A percentile compares a stretch with the other conserved stretches of the same genome.
These are phyloP conservation scores for Microhierax caerulescens DNA, from an alignment of 2,797 vertebrate species.

Conservation along the genomic window DNA sequence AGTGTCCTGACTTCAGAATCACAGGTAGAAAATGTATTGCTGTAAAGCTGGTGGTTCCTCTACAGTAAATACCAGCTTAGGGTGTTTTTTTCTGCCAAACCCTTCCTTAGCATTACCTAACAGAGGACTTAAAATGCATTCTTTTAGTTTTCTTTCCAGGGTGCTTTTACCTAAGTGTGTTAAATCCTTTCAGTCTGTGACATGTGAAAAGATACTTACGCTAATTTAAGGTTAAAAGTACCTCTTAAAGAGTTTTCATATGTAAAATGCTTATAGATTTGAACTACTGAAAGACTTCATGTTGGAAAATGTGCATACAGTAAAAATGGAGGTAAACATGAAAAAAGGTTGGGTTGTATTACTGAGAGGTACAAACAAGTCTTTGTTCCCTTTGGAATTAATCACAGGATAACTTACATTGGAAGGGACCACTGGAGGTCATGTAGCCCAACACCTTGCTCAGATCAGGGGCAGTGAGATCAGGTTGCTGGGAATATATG, in stretches of 20 bases:
- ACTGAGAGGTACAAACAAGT: background rate
- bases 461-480: background rate
- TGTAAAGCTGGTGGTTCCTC: background rate
- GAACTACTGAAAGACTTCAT: background rate
- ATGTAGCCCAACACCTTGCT: background rate
- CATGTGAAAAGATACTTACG: background rate
- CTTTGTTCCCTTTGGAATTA: background rate
- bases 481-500: background rate
- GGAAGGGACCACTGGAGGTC: background rate
- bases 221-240: background rate
- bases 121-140: background rate
- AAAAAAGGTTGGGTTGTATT: background rate
- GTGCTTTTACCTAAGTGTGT: background rate
- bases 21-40: background rate
- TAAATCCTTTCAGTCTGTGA: background rate
- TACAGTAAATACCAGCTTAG: background rate
- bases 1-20: background rate
- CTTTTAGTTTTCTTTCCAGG: background rate
- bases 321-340: background rate
- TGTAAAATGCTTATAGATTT: background rate
- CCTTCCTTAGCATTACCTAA: background rate
- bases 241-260: background rate
- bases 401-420: background rate
- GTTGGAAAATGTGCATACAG: background rate
- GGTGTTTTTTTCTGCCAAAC: background rate